phyloP scores from a whole-genome alignment of 1,140 invertebrate genomes.

The Pseudachorutes palmiensis region DNA sequence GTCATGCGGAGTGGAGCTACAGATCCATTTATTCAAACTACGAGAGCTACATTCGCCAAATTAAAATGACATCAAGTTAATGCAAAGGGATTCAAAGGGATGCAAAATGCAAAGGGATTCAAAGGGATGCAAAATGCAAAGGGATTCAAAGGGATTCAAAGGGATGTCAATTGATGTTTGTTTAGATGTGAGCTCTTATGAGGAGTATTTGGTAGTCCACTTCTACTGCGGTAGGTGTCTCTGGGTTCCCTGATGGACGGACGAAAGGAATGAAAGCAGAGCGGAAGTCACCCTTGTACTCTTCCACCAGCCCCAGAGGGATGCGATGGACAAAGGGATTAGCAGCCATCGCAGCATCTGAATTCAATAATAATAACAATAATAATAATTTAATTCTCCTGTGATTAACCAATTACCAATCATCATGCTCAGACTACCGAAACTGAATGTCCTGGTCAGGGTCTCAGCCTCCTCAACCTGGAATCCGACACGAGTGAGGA shows the following conservation, averaged over 20 bases:
- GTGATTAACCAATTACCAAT: slow-evolving; percentile 35
- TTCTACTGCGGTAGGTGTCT: slow-evolving; percentile 21
- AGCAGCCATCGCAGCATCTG: slow-evolving; percentile 61
- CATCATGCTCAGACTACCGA: slow-evolving; percentile 48
- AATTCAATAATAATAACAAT: slow-evolving; percentile 34
- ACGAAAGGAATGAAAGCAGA: slow-evolving; percentile 35
- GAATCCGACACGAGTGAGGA: slow-evolving; percentile 59
- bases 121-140: too few species aligned
- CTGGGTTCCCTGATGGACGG: slow-evolving; percentile 1
- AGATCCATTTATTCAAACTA: too few species aligned
- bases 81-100: too few species aligned
- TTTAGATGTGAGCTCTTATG: slow-evolving; percentile 24
- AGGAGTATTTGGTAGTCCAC: slow-evolving; percentile 31
- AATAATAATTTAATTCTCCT: too few species aligned
- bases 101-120: too few species aligned
- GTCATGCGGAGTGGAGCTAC: too few species aligned
- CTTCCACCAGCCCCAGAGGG: slow-evolving; percentile 52
- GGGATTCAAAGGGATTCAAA: slow-evolving; percentile 7
- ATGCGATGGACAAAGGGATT: slow-evolving; percentile 65
- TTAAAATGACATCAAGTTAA: too few species aligned
- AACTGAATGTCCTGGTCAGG: slow-evolving; percentile 55
- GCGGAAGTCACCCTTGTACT: slow-evolving; percentile 49
- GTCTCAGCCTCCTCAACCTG: slow-evolving; percentile 54
- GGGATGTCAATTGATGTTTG: too few species aligned
- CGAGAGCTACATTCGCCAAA: too few species aligned